Percentiles rank a stretch among this genome's conserved stretches.
These are phyloP conservation scores for Drosophila repleta DNA, from an alignment of 1,140 invertebrate genomes.

Conservation along the genomic window DNA sequence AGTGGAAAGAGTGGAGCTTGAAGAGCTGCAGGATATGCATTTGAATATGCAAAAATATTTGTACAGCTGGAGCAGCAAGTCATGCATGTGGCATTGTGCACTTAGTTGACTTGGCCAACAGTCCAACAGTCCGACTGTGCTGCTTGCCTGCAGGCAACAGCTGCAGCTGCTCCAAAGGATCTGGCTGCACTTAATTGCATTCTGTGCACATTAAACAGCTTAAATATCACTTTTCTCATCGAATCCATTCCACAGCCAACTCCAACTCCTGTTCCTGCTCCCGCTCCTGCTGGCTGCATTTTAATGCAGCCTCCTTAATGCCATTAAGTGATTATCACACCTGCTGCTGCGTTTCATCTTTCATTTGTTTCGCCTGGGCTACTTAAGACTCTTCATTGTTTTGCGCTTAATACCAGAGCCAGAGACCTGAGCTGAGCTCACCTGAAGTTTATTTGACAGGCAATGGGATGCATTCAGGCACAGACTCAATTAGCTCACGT, in stretches of 20 bases:
- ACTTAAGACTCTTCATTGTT: conserved; percentile 54
- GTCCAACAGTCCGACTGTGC: background rate
- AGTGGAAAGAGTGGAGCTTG: background rate
- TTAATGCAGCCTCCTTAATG: conserved; percentile 67
- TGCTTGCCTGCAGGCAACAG: background rate
- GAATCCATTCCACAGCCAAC: conserved; percentile 7
- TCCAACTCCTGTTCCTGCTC: too few species aligned
- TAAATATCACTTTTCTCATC: conserved; percentile 48
- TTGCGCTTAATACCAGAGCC: conserved; percentile 21
- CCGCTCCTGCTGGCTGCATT: conserved; percentile 38
- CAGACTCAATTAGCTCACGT: conserved; percentile 6
- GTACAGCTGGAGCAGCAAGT: conserved; percentile 13
- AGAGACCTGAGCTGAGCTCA: too few species aligned
- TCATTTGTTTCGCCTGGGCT: conserved; percentile 47
- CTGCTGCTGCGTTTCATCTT: conserved; percentile 50
- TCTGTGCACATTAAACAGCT: conserved; percentile 64
- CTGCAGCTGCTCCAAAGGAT: conserved; percentile 14
- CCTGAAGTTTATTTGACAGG: conserved; percentile 9
- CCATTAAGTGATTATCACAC: conserved; percentile 76
- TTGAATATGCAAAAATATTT: conserved; percentile 41
- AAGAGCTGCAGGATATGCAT: conserved; percentile 11
- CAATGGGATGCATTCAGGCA: background rate
- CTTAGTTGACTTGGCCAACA: conserved; percentile 10
- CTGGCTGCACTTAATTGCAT: conserved; percentile 50
- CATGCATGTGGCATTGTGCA: conserved; percentile 11